Percentiles rank a stretch among this genome's conserved stretches.
Conservation (phyloP, 2,113 vertebrate species). For the Microcebus jonahi region DNA sequence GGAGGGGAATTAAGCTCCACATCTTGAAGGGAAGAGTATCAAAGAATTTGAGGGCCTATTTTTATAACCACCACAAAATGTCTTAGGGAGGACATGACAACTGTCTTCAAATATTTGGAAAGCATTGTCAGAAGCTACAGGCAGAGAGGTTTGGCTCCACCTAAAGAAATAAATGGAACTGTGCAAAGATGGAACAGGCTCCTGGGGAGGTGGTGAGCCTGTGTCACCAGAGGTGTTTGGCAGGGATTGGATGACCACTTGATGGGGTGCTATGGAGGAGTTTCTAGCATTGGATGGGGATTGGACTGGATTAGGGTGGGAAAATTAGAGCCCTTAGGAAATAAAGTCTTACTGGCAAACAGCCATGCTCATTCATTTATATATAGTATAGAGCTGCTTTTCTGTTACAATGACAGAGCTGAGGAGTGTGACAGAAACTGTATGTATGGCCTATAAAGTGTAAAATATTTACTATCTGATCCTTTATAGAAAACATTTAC, state of each 20-base stretch:
- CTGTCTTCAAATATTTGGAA: conserved; percentile 66
- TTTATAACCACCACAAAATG: conserved; percentile 59
- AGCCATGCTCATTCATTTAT: conserved; percentile 19
- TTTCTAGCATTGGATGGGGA: neutral
- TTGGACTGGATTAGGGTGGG: neutral
- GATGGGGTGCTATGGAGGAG: neutral
- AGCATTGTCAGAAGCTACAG: conserved; percentile 48
- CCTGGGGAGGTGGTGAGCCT: neutral
- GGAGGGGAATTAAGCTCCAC: conserved; percentile 11
- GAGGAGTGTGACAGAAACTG: neutral
- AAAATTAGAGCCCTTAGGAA: neutral
- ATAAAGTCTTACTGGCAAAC: neutral
- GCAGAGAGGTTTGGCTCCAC: conserved; percentile 43
- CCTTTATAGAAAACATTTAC: conserved; percentile 24
- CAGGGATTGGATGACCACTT: neutral
- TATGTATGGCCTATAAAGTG: neutral
- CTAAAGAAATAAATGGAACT: neutral
- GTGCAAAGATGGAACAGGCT: neutral
- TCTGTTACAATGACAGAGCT: neutral
- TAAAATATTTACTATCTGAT: neutral
- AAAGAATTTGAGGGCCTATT: conserved; percentile 50
- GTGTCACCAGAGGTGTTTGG: neutral
- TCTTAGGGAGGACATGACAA: conserved; percentile 58
- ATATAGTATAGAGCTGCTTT: neutral
- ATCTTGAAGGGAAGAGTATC: conserved; percentile 12